phyloP scores from a whole-genome alignment of 1,140 invertebrate genomes.

The Venturia canescens region DNA sequence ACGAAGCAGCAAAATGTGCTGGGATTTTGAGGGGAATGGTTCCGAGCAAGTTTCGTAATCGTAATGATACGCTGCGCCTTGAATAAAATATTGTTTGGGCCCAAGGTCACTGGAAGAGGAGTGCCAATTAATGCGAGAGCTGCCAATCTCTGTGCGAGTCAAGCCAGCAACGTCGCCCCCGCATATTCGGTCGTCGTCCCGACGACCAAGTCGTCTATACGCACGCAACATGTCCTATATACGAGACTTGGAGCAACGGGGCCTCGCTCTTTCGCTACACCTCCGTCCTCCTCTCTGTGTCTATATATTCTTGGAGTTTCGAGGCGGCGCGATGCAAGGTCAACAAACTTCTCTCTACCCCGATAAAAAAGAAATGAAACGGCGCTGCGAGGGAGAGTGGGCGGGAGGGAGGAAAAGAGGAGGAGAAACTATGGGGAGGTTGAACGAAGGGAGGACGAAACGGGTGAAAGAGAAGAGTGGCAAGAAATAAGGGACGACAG shows the following conservation, averaged over 20 bases:
- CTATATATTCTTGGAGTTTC: conserved; percentile 55
- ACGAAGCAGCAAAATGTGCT: too few relatives aligned
- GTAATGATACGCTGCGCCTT: not conserved
- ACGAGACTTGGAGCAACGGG: conserved; percentile 31
- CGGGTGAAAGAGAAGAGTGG: conserved; percentile 39
- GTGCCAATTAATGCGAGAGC: not conserved
- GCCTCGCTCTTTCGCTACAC: conserved; percentile 20
- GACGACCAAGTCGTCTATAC: conserved; percentile 41
- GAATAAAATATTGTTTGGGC: not conserved
- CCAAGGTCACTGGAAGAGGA: not conserved
- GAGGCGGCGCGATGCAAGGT: conserved; percentile 53
- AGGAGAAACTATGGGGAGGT: not conserved
- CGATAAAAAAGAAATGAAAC: conserved; percentile 51
- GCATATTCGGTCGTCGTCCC: conserved; percentile 14
- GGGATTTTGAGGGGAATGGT: too few relatives aligned
- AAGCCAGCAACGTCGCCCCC: not conserved
- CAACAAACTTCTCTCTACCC: conserved; percentile 54
- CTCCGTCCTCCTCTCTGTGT: conserved; percentile 38
- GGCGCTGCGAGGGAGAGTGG: not conserved
- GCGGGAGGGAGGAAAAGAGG: conserved; percentile 4
- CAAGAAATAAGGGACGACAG: conserved; percentile 48
- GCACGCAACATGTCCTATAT: conserved; percentile 2
- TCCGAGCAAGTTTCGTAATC: too few relatives aligned
- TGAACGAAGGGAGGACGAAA: conserved; percentile 24
- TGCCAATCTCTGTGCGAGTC: not conserved